These are phyloP conservation scores for Gastrophysa polygoni DNA, from an alignment of 2,888 invertebrate genomes.

Conservation along the genomic window DNA sequence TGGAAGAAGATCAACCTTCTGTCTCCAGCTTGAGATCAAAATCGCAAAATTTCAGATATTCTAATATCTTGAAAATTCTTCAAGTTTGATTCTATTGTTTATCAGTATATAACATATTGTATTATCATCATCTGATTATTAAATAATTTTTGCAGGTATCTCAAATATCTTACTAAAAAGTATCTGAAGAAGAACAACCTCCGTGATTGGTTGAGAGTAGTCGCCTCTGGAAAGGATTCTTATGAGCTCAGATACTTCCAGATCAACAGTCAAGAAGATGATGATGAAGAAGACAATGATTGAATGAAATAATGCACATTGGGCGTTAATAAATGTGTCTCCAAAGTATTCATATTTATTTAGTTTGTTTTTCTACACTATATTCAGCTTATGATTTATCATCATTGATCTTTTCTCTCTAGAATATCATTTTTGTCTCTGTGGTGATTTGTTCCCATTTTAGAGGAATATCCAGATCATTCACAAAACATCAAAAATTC, in stretches of 20 bases:
- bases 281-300: constrained; percentile 87
- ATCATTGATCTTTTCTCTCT: too few species aligned
- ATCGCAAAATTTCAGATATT: too few species aligned
- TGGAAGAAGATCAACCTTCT: too few species aligned
- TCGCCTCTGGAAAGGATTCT: constrained; percentile 94
- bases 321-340: neutral
- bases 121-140: too few species aligned
- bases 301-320: constrained; percentile 56
- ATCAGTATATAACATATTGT: neutral
- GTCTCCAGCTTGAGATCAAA: too few species aligned
- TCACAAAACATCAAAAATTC: too few species aligned
- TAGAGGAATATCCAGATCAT: too few species aligned
- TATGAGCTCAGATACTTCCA: constrained; percentile 99
- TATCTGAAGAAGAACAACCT: constrained; percentile 99
- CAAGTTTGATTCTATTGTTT: too few species aligned
- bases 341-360: neutral
- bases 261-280: constrained; percentile 78
- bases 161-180: constrained; percentile 99
- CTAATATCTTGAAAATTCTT: too few species aligned
- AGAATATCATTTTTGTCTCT: too few species aligned
- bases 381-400: too few species aligned
- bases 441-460: too few species aligned
- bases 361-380: neutral
- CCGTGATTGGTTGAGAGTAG: constrained; percentile 98
- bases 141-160: constrained; percentile 68